These are phyloP conservation scores for Gopherus flavomarginatus DNA, from an alignment of 2,113 vertebrate genomes.

Conservation along the genomic window DNA sequence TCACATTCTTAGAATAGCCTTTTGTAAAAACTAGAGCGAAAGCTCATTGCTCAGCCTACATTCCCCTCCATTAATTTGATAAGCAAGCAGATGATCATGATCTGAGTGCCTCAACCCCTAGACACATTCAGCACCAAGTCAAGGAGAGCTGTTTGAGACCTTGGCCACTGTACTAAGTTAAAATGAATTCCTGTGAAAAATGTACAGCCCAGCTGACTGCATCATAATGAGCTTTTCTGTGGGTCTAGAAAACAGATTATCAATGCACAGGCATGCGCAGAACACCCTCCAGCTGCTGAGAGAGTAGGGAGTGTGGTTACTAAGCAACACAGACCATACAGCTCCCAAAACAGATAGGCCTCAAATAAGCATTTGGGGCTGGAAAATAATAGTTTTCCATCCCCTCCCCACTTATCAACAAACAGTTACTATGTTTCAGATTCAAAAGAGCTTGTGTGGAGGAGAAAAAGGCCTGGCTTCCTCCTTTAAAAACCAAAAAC, in stretches of 20 bases:
- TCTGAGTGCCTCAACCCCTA: not conserved
- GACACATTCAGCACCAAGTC: not conserved
- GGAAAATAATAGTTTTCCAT: not conserved
- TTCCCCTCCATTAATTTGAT: not conserved
- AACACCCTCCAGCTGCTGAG: not conserved
- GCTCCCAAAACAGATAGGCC: slow-evolving; percentile 57
- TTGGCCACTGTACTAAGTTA: not conserved
- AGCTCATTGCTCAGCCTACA: not conserved
- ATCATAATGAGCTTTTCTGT: slow-evolving; percentile 26
- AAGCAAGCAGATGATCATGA: not conserved
- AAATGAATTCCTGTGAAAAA: not conserved
- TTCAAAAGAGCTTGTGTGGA: not conserved
- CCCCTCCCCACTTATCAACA: not conserved
- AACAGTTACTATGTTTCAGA: accelerated
- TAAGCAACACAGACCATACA: slow-evolving; percentile 68
- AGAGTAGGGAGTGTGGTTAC: slow-evolving; percentile 74
- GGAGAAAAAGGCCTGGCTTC: not conserved
- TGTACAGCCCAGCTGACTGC: slow-evolving; percentile 19
- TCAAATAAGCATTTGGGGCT: slow-evolving; percentile 29
- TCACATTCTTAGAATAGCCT: not conserved
- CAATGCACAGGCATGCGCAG: slow-evolving; percentile 26
- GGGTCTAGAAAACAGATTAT: slow-evolving; percentile 59
- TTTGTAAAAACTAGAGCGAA: not conserved
- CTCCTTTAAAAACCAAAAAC: not conserved
- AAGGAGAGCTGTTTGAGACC: not conserved